Evolutionary conservation across 1,140 invertebrate genomes (phyloP), one percentile per base, ranked within the genome.

Genomic region (Elymnias hypermnestra): DNA sequence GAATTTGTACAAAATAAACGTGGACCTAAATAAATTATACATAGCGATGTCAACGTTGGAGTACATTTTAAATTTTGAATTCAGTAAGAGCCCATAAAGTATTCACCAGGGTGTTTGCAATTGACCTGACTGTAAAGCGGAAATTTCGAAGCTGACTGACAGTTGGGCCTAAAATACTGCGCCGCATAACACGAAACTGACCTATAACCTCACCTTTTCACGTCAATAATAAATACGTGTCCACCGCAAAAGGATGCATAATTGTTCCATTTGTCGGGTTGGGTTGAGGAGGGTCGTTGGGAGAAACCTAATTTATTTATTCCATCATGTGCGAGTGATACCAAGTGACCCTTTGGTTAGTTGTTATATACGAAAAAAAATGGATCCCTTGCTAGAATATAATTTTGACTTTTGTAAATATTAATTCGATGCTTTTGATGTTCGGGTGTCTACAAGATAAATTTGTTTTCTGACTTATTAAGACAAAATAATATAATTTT

Each of bases 161-260:
- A 53, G 17, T 46, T 46, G 31, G 43, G 51, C 36, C 38, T 52
- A 43, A 53, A 44, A 53, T 53, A 48, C 47, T 25, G 29, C 8
- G 15, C 45, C 8, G 13, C 15, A 19, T 7, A 10, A 33, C 7
- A 8, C 9, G 14, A 8, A 23, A n/a, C n/a, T 36, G 39, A 21
- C 47, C 14, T 39, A 14, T 42, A 25, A 33, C 5, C 6, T 5
- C 39, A 33, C 42, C 43, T 53, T 56, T 56, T 59, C 49, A 51
- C 55, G 55, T 72, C 59, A 74, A 72, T 72, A 67, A 74, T 72
- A 67, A 57, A 72, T 67, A 68, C 54, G 41, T 33, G 55, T 54
- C 50, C 40, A 56, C 61, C 61, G 54, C 61, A 67, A 65, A 57
- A 53, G 67, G 63, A 41, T 63, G 57, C 59, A 70, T 74, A 74